Conservation (phyloP, 1,140 invertebrate genomes). For the Panagrolaimus sp. region DNA sequence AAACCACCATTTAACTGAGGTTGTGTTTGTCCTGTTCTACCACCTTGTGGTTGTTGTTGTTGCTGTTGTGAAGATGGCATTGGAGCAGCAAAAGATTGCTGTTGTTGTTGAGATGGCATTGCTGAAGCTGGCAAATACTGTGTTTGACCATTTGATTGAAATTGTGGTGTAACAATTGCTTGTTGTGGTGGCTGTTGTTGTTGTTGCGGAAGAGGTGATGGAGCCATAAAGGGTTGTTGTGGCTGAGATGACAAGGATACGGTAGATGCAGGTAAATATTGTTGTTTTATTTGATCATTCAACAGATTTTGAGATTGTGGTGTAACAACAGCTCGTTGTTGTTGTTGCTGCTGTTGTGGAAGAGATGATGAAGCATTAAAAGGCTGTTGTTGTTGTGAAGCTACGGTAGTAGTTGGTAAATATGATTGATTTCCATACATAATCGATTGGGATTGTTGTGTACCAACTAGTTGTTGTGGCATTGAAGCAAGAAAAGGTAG, state of each 20-base stretch:
- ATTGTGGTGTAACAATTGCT: not conserved
- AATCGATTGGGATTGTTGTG: too few species aligned
- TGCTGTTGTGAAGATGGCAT: not conserved
- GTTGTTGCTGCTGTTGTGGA: not conserved
- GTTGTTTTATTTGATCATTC: not conserved
- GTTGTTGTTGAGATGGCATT: not conserved
- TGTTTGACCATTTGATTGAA: not conserved
- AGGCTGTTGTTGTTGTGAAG: not conserved
- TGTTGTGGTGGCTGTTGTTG: not conserved
- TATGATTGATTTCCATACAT: too few species aligned
- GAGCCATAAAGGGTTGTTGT: not conserved
- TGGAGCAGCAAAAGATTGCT: not conserved
- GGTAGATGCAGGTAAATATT: not conserved
- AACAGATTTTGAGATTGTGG: not conserved
- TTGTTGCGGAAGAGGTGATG: not conserved
- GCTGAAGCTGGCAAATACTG: not conserved
- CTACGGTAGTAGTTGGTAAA: not conserved
- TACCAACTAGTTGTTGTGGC: too few species aligned
- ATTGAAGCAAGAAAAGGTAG: too few species aligned
- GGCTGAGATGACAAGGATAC: not conserved
- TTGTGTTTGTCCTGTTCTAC: too few species aligned
- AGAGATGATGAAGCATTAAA: not conserved
- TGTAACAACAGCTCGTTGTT: not conserved
- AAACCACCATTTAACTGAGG: too few species aligned
- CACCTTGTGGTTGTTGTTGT: not conserved